These are phyloP conservation scores for Hybognathus amarus DNA, from an alignment of 2,797 vertebrate species.

Conservation along the genomic window DNA sequence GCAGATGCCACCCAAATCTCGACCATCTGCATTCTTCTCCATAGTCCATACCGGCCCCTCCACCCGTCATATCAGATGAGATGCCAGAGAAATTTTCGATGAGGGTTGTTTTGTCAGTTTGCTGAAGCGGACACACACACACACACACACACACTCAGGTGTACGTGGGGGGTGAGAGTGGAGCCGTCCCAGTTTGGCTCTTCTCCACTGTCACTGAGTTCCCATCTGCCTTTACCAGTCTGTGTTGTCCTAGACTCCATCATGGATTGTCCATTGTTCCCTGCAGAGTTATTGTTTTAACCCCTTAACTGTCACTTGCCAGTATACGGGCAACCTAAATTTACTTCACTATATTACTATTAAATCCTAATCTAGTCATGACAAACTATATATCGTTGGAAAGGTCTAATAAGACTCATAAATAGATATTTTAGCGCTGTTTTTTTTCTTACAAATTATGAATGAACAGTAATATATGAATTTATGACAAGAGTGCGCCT, in stretches of 20 bases:
- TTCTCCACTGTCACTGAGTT: conserved; percentile 29
- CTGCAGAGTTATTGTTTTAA: background rate
- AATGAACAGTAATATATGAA: too few relatives aligned
- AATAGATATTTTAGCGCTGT: too few relatives aligned
- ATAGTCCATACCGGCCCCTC: background rate
- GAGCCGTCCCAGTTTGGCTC: conserved; percentile 38
- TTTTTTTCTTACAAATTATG: too few relatives aligned
- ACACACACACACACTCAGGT: conserved; percentile 25
- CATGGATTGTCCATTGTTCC: background rate
- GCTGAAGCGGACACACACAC: background rate
- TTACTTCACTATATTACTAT: too few relatives aligned
- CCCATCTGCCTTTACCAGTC: conserved; percentile 47
- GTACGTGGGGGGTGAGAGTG: conserved; percentile 16
- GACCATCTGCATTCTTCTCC: conserved; percentile 65
- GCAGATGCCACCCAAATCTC: conserved; percentile 42
- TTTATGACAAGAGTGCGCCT: too few relatives aligned
- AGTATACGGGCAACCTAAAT: too few relatives aligned
- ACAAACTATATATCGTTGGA: too few relatives aligned
- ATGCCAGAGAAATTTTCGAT: conserved; percentile 22
- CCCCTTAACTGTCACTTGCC: too few relatives aligned
- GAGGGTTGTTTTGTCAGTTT: background rate
- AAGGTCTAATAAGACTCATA: too few relatives aligned
- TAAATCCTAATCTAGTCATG: too few relatives aligned
- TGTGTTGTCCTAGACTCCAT: background rate
- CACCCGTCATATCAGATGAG: conserved; percentile 32